Evolutionary conservation across 2,888 invertebrate species (phyloP).

Genomic region (Lymantria dispar): DNA sequence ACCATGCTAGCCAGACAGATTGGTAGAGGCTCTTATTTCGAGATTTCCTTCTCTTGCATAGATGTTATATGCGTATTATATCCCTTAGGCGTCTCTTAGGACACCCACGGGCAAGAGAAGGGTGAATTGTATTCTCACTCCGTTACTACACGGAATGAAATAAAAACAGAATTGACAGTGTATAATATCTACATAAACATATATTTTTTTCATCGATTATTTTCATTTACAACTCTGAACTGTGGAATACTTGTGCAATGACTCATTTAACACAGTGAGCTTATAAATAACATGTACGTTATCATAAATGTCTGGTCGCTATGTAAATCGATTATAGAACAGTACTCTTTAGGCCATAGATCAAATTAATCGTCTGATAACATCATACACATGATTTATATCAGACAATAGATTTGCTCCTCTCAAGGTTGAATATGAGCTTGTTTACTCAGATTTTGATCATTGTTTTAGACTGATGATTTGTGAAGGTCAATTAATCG

Average conservation of each 20-base stretch:
- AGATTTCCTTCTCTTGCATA: too few species aligned
- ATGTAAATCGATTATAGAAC: constrained; percentile 18
- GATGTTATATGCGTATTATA: too few species aligned
- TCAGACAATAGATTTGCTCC: constrained; percentile 32
- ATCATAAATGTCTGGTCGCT: constrained; percentile 19
- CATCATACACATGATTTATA: constrained; percentile 28
- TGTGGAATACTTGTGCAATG: not conserved
- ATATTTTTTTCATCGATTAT: not conserved
- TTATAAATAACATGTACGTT: constrained; percentile 14
- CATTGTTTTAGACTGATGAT: constrained; percentile 7
- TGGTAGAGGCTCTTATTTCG: too few species aligned
- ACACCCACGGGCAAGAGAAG: too few species aligned
- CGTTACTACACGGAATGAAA: too few species aligned
- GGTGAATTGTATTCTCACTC: too few species aligned
- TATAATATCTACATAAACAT: not conserved
- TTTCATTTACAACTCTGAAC: not conserved
- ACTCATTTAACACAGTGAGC: not conserved
- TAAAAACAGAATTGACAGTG: too few species aligned
- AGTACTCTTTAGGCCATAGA: constrained; percentile 32
- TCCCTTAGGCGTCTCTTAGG: too few species aligned
- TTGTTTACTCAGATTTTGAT: constrained; percentile 10
- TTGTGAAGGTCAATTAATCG: not conserved
- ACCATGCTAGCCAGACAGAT: too few species aligned
- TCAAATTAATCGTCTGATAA: constrained; percentile 36
- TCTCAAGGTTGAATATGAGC: constrained; percentile 22